Evolutionary conservation across 1,140 invertebrate species (phyloP), one percentile per base, ranked within the genome.

Genomic region (Habropoda laboriosa): DNA sequence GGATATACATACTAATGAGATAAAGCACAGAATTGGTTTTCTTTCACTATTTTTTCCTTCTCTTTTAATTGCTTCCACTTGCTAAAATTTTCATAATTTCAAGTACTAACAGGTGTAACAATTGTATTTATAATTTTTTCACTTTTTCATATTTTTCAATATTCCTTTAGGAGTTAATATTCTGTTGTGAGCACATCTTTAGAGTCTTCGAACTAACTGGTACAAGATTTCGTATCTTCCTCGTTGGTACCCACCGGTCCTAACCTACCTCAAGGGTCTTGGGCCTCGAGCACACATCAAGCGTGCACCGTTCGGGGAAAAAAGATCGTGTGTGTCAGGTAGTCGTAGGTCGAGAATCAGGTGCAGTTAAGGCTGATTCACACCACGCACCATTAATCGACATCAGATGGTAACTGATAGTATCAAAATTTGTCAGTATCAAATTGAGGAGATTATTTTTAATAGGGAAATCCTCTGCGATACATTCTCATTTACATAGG

Each of bases 1-100:
- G 53, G 42, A 83, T 78, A 78, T 40, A 40, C n/a, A 78, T 40
- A 40, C n/a, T 66, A 80, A 76, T 38, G 53, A 79, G 82, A 78
- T 84, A 73, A 67, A 77, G 24, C 47, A 18, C 32, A 16, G 16
- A 27, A 75, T 80, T 53, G 58, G 80, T 21, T 60, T 49, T 64
- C 71, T 45, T 16, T 18, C 8, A n/a, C n/a, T n/a, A n/a, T 18
- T 16, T 38, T 35, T 27, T 18, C 5, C 3, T 6, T 2, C 7
- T n/a, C 47, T 51, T 32, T 10, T 16, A 16, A 16, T 2, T 55
- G n/a, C n/a, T n/a, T n/a, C n/a, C n/a, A n/a, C n/a, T n/a, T n/a
- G n/a, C n/a, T n/a, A n/a, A n/a, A n/a, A n/a, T n/a, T n/a, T n/a
- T n/a, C n/a, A n/a, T n/a, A n/a, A n/a, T n/a, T n/a, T n/a, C n/a